Evolutionary conservation across 2,797 vertebrate species (phyloP).

Genomic region (Crax fasciolata): DNA sequence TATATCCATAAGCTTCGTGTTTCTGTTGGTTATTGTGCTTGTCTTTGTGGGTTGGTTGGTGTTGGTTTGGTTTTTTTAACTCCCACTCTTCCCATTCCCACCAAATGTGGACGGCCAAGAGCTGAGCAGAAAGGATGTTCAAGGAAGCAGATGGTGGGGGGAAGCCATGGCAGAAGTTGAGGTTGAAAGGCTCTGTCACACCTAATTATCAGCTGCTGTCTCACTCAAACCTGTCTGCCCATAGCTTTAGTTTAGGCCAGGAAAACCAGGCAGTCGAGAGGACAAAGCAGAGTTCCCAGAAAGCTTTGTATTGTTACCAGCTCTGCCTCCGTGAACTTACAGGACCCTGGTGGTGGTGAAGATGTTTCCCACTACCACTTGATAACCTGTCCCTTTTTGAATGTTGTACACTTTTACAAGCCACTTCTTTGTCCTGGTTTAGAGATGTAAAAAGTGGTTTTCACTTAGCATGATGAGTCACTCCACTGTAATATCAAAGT

Average conservation of each 20-base stretch:
- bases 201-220: not conserved
- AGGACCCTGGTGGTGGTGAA: not conserved
- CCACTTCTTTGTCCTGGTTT: not conserved
- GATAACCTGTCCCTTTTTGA: not conserved
- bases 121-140: not conserved
- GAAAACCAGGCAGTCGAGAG: not conserved
- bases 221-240: rapidly evolving
- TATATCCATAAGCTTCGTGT: not conserved
- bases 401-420: not conserved
- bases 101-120: not conserved
- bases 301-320: not conserved
- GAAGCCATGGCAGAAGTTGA: not conserved
- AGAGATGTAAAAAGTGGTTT: not conserved
- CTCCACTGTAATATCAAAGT: conserved; percentile 3
- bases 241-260: not conserved
- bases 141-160: not conserved
- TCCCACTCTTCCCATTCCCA: not conserved
- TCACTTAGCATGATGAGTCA: not conserved
- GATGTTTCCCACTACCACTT: not conserved
- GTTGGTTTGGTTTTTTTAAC: not conserved
- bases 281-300: not conserved
- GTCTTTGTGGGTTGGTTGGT: not conserved
- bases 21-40: not conserved
- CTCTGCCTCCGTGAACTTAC: not conserved
- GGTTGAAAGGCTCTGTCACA: not conserved